Conservation (phyloP, 1,140 invertebrate species). For the Apis dorsata region DNA sequence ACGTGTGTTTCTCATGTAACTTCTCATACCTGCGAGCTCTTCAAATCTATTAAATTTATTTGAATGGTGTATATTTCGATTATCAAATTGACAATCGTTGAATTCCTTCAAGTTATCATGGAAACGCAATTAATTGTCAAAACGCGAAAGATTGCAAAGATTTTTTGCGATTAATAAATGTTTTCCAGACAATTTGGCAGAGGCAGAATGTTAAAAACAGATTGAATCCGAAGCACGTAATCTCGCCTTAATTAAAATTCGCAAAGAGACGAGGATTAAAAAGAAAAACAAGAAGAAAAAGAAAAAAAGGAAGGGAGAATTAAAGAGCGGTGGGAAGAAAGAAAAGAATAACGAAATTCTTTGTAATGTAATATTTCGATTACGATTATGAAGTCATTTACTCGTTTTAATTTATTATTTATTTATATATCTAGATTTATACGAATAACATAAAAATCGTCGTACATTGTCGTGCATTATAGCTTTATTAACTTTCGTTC, state of each 20-base stretch:
- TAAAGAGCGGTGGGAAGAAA: background rate
- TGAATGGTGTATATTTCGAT: background rate
- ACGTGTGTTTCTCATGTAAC: background rate
- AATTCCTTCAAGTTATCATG: too few relatives aligned
- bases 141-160: background rate
- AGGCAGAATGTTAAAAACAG: background rate
- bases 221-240: background rate
- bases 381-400: conserved; percentile 10
- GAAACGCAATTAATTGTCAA: background rate
- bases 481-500: background rate
- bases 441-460: background rate
- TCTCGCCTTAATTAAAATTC: background rate
- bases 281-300: background rate
- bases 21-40: background rate
- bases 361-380: conserved; percentile 68
- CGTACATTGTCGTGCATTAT: too few relatives aligned
- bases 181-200: background rate
- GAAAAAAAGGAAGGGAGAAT: too few relatives aligned
- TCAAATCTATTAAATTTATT: background rate
- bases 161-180: background rate
- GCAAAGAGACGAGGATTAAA: background rate
- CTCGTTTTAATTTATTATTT: conserved; percentile 42
- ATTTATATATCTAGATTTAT: conserved; percentile 26
- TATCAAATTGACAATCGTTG: background rate
- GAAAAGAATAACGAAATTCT: conserved; percentile 60